These are phyloP conservation scores for Carassius gibelio DNA, from an alignment of 2,113 vertebrate species.

Conservation along the genomic window DNA sequence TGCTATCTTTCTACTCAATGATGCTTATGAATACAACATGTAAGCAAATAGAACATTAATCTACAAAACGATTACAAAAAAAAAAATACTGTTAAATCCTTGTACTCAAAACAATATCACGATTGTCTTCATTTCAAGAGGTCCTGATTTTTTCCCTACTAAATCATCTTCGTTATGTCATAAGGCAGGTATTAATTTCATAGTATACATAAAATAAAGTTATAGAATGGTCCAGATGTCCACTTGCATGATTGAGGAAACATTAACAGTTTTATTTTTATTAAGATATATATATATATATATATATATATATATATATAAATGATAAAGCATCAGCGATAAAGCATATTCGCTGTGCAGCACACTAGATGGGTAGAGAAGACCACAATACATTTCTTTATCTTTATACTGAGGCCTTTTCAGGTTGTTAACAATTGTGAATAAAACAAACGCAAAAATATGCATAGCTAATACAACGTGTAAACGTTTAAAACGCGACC, in stretches of 20 bases:
- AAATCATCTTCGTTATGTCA: neutral
- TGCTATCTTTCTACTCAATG: neutral
- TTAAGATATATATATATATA: too few relatives aligned
- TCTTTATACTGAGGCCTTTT: constrained; percentile 6
- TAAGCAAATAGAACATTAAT: neutral
- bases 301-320: neutral
- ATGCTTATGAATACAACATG: neutral
- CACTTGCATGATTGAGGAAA: neutral
- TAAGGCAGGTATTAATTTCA: neutral
- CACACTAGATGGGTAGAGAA: too few relatives aligned
- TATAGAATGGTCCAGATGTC: neutral
- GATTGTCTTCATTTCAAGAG: neutral
- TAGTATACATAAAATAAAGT: neutral
- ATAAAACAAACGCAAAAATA: neutral
- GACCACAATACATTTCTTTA: constrained; percentile 19
- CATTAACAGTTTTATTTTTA: neutral
- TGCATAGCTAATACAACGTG: neutral
- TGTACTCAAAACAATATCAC: neutral
- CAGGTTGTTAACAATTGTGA: constrained; percentile 24
- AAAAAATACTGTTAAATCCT: neutral
- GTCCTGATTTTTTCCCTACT: neutral
- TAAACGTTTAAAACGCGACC: constrained; percentile 23
- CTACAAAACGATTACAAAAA: neutral
- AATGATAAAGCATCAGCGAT: neutral
- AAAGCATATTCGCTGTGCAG: neutral